Base-by-base conservation (phyloP, 2,888 invertebrate species). In the Eupithecia subfuscata region DNA sequence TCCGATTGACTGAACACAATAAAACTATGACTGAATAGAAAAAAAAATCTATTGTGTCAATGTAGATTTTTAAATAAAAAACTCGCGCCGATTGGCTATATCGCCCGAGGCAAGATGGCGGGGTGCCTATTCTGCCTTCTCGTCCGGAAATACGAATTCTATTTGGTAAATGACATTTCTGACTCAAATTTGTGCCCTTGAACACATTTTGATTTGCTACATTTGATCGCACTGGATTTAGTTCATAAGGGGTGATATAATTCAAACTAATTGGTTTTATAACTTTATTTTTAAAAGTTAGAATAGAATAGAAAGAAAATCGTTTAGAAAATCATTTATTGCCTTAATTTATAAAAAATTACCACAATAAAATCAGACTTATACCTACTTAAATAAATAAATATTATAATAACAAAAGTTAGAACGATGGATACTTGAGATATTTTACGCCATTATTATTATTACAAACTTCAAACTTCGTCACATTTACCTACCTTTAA, bases 41-140 rank as follows among this genome's bases (percentile, higher is more conserved):
- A 89, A 89, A 12, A 88, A 86, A 88, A 89, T 80, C 82, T 84
- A 90, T 89, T 90, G 88, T 90, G 81, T 81, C 82, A 86, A 86
- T 76, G 83, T 86, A 84, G 82, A 60, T 89, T 89, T 93, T 90
- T 89, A 87, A 92, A 92, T 91, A 88, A 89, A 90, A 91, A 90
- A 90, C 89, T 87, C 83, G 85, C 88, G 86, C 86, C 88, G 88
- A 93, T 93, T 92, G 92, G 92, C 87, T 85, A 82, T 83, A 89
- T 90, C 81, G 94, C 94, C 94, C 84, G 87, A 80, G 94, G 94
- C 94, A 84, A 90, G 88, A 91, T 91, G 90, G 90, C 91, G 91
- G 94, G 93, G 94, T 90, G 93, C 90, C 91, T 84, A 86, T 89
- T 91, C 89, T 90, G 89, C 89, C 87, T 86, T 88, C 83, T 91